Conservation (phyloP, 2,797 vertebrate species). For the Gymnodraco acuticeps region DNA sequence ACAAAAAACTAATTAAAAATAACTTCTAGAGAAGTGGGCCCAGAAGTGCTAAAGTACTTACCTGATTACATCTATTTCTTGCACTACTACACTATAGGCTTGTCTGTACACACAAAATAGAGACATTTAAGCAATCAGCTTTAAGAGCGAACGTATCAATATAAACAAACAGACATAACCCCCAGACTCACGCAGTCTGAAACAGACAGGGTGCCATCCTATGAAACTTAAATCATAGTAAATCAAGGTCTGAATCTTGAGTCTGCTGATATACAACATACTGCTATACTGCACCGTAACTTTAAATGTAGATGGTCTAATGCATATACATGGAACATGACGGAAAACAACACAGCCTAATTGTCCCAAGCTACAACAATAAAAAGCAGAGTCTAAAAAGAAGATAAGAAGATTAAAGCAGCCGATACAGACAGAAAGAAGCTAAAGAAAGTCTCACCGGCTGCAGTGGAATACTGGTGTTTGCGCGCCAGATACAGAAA, state of each 20-base stretch:
- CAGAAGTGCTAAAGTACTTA: too few species aligned
- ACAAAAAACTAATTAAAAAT: too few species aligned
- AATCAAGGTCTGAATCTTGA: conserved; percentile 41
- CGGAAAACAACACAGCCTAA: too few species aligned
- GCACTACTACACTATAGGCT: too few species aligned
- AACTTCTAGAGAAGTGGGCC: too few species aligned
- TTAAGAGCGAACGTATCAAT: not conserved
- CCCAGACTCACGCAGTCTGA: conserved; percentile 21
- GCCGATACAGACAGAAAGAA: conserved; percentile 27
- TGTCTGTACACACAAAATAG: conserved; percentile 1
- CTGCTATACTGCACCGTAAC: conserved; percentile 8
- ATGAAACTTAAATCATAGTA: conserved; percentile 22
- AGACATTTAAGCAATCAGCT: not conserved
- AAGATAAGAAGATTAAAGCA: not conserved
- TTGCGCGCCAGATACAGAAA: conserved; percentile 22
- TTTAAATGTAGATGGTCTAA: conserved; percentile 2
- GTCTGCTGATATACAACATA: conserved; percentile 20
- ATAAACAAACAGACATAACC: conserved; percentile 3
- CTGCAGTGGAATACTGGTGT: conserved; percentile 33
- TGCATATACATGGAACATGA: too few species aligned
- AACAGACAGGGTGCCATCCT: conserved; percentile 29
- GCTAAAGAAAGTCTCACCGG: conserved; percentile 44
- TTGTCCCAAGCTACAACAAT: too few species aligned
- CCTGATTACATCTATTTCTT: too few species aligned
- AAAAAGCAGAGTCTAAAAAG: conserved; percentile 22